Percentiles rank a stretch among this genome's conserved stretches.
Conservation (phyloP, 2,797 vertebrate genomes). For the Pteropus rufus region DNA sequence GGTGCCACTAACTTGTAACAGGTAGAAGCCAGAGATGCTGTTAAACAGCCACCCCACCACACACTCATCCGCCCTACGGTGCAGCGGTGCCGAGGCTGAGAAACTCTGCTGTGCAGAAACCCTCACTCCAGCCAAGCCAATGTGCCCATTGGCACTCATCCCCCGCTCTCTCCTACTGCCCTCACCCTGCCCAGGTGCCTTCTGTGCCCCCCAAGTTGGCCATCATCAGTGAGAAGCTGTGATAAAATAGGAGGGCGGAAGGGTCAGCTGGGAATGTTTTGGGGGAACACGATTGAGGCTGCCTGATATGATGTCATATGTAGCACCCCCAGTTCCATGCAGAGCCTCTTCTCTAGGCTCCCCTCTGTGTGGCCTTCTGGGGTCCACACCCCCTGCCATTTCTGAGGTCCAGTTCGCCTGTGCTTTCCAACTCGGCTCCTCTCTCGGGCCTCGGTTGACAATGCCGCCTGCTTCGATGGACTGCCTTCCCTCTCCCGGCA, state of each 20-base stretch:
- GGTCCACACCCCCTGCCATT: fast-evolving
- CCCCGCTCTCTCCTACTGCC: background rate
- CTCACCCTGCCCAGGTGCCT: background rate
- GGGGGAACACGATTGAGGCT: background rate
- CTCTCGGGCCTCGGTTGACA: background rate
- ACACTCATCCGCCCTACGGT: background rate
- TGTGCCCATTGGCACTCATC: background rate
- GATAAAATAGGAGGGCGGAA: background rate
- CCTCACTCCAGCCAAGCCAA: fast-evolving
- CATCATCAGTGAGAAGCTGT: background rate
- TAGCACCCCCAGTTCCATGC: background rate
- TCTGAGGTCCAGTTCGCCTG: background rate
- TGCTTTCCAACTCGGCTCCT: fast-evolving
- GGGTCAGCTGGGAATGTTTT: background rate
- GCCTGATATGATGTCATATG: background rate
- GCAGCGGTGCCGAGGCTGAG: background rate
- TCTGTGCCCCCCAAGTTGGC: background rate
- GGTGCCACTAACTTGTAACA: background rate
- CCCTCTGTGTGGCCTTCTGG: background rate
- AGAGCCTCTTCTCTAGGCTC: background rate
- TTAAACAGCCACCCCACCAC: background rate
- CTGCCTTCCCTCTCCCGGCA: background rate
- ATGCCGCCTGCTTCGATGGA: fast-evolving
- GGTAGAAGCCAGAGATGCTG: background rate
- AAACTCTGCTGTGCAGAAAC: background rate